Evolutionary conservation across 2,113 vertebrate genomes (phyloP), one percentile per base, ranked within the genome.

Genomic region (Chamaetylas fuelleborni): DNA sequence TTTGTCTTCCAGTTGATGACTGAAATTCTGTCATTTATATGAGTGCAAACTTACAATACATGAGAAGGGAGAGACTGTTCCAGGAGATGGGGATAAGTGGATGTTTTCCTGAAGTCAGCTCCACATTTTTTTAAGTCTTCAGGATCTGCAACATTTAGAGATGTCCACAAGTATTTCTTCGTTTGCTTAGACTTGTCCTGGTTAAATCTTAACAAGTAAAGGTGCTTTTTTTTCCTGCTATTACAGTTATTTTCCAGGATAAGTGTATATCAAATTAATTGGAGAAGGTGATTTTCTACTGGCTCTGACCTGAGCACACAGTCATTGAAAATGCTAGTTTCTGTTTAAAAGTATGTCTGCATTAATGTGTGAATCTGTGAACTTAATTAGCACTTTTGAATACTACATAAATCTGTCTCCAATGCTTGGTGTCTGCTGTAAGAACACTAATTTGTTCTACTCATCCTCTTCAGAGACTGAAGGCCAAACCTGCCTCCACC

Each of bases 261-360:
- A 26, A 58, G 1, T 0, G 0, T 64, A 33, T 6, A 7, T 81
- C 19, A 79, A 29, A 47, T 62, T 70, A 67, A 54, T 34, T 25
- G 34, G 51, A 70, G 50, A 76, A 50, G 8, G 14, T 86, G 20
- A 62, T 78, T 81, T 92, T 86, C 24, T 72, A 26, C 25, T 70
- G 16, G 17, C 40, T 90, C 57, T 72, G 66, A 53, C 17, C 53
- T 47, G 29, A 58, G 33, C 18, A 33, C 14, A 4, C 8, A 67
- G 70, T 70, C 12, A 43, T 19, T 67, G 64, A 60, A 53, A 76
- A 50, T 43, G 18, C 33, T 62, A 28, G 12, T 43, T 89, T 86
- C 38, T 79, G 11, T 70, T 94, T 70, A 47, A 73, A 89, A 81
- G 20, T 13, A 25, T 8, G 5, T 38, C 3, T 20, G 24, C 33